These are phyloP conservation scores for Anseranas semipalmata DNA, from an alignment of 2,113 vertebrate genomes.

Conservation along the genomic window DNA sequence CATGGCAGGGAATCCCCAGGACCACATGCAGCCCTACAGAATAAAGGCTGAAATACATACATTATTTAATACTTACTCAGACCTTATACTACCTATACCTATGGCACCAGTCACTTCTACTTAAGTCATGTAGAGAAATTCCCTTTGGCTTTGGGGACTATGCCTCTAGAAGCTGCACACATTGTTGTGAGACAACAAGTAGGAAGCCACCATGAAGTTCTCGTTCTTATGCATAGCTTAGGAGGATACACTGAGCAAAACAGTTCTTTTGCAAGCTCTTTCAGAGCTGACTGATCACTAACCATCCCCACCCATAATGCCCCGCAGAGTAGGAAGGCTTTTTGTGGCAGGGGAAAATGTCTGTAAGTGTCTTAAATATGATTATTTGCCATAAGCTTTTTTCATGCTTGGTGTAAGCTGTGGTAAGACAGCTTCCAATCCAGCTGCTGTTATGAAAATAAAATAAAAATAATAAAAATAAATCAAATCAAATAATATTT, in stretches of 20 bases:
- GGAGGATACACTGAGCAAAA: background rate
- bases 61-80: background rate
- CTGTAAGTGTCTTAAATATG: background rate
- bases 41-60: background rate
- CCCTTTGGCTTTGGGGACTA: background rate
- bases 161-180: background rate
- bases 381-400: background rate
- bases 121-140: background rate
- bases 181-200: background rate
- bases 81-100: background rate
- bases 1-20: background rate
- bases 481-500: slow-evolving; percentile 5
- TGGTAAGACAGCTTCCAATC: background rate
- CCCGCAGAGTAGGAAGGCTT: background rate
- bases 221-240: background rate
- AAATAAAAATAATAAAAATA: background rate
- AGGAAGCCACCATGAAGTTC: background rate
- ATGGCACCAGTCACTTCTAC: background rate
- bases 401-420: background rate
- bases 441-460: background rate
- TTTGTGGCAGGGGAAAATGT: background rate
- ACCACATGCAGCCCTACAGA: background rate
- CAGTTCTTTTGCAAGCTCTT: background rate
- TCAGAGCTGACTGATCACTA: slow-evolving; percentile 5
- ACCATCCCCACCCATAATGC: background rate